A percentile compares a stretch with the other conserved stretches of the same genome.
These are phyloP conservation scores for Homarus gammarus DNA, from an alignment of 2,888 invertebrate species.

Conservation along the genomic window DNA sequence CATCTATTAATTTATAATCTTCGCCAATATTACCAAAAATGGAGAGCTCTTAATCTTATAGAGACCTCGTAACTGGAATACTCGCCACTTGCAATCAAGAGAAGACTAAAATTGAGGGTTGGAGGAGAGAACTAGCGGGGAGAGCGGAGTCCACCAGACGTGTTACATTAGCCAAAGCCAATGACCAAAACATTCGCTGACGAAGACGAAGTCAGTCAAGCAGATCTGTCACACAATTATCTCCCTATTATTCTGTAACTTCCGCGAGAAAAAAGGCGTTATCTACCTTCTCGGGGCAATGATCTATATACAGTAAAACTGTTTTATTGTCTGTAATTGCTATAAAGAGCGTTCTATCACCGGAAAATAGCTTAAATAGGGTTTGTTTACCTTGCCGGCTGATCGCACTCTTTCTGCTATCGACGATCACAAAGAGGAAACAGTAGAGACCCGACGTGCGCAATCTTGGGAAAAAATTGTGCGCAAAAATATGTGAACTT, in stretches of 20 bases:
- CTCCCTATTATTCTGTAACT: neutral
- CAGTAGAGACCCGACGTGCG: slow-evolving; percentile 49
- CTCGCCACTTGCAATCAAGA: too few species aligned
- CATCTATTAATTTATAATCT: too few species aligned
- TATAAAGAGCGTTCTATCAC: slow-evolving; percentile 29
- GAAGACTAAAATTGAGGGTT: too few species aligned
- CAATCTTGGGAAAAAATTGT: neutral
- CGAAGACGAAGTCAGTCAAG: slow-evolving; percentile 39
- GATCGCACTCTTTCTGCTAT: slow-evolving; percentile 61
- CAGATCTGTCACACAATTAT: slow-evolving; percentile 30
- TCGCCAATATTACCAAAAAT: too few species aligned
- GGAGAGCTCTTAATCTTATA: too few species aligned
- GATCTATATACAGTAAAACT: too few species aligned
- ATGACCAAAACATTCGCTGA: slow-evolving; percentile 6
- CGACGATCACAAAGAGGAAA: slow-evolving; percentile 56
- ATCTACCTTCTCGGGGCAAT: too few species aligned
- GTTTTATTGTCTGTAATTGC: neutral
- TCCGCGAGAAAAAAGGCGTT: too few species aligned
- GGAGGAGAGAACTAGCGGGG: too few species aligned
- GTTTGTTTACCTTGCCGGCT: slow-evolving; percentile 52
- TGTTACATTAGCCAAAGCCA: slow-evolving; percentile 32
- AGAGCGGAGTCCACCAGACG: too few species aligned
- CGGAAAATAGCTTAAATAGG: neutral
- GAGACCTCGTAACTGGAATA: too few species aligned
- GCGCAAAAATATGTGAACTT: neutral